A percentile compares a stretch with the other conserved stretches of the same genome.
These are phyloP conservation scores for Accipiter fasciatus DNA, from an alignment of 2,797 vertebrate species.

Conservation along the genomic window DNA sequence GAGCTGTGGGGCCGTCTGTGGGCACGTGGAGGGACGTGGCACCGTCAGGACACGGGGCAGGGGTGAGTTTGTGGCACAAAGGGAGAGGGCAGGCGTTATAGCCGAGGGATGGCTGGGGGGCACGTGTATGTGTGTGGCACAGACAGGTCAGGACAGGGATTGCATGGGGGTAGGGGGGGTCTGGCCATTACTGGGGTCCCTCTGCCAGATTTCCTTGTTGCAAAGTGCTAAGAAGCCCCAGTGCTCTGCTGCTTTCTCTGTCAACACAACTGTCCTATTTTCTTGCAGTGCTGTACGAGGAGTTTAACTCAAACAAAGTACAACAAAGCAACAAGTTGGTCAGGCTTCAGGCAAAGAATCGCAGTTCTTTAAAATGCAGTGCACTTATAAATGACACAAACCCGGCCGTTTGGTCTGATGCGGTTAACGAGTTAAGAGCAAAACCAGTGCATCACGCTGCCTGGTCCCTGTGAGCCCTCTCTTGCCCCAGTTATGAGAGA, in stretches of 20 bases:
- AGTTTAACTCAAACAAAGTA: neutral
- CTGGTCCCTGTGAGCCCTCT: neutral
- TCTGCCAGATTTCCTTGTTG: neutral
- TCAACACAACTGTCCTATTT: neutral
- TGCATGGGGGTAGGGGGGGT: neutral
- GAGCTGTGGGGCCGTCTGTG: neutral
- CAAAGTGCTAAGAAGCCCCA: neutral
- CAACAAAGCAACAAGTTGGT: neutral
- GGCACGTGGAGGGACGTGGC: neutral
- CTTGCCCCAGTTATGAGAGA: neutral
- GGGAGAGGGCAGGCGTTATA: neutral
- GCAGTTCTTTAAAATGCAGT: neutral
- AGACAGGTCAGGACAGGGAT: neutral
- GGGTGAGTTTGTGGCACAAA: neutral
- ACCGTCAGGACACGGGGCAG: neutral
- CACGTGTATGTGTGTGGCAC: accelerated
- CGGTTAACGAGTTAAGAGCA: neutral
- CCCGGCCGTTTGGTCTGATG: neutral
- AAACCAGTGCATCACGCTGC: neutral
- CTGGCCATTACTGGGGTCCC: neutral
- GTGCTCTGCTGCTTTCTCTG: neutral
- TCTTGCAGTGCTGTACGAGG: neutral
- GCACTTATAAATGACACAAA: neutral
- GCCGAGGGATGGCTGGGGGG: neutral
- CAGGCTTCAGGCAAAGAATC: neutral